Conservation (phyloP, 37 sponge, comb jelly and placozoan species). For the Mnemiopsis leidyi region DNA sequence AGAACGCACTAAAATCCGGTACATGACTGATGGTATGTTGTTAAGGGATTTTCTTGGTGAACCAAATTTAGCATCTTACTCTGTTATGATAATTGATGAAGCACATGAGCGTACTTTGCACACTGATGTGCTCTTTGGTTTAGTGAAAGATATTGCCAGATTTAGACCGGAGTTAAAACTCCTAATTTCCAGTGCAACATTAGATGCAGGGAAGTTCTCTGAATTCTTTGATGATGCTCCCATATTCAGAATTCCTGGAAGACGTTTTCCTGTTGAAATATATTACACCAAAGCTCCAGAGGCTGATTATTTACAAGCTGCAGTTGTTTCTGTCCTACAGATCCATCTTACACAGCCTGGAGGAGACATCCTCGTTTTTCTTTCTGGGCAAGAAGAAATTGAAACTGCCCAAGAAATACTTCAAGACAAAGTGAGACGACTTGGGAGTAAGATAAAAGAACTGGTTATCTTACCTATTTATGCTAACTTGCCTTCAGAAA, state of each 20-base stretch:
- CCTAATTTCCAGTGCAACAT: conserved; percentile 97
- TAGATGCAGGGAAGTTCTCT: conserved; percentile 97
- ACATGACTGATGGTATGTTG: conserved; percentile 99
- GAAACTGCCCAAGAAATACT: conserved; percentile 90
- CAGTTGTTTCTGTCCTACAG: conserved; percentile 93
- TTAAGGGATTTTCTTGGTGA: conserved; percentile 98
- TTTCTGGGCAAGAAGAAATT: conserved; percentile 99
- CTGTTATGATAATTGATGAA: conserved; percentile 96
- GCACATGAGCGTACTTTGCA: conserved; percentile 98
- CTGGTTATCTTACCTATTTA: conserved; percentile 92
- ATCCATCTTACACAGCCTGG: conserved; percentile 94
- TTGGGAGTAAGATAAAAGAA: conserved; percentile 93
- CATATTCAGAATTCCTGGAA: conserved; percentile 96
- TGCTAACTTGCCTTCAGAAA: conserved; percentile 96
- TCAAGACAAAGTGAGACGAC: conserved; percentile 78
- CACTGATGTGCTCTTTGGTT: conserved; percentile 96
- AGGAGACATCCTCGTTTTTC: conserved; percentile 96
- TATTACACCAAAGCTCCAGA: conserved; percentile 99
- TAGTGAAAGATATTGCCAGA: conserved; percentile 96
- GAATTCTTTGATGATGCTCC: conserved; percentile 99
- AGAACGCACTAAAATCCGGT: conserved; percentile 85
- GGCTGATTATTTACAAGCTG: conserved; percentile 95
- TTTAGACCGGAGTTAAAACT: conserved; percentile 94
- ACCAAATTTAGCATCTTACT: conserved; percentile 79
- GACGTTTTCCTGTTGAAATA: conserved; percentile 96